Base-by-base conservation (phyloP, 2,113 vertebrate species). In the Notothenia coriiceps region DNA sequence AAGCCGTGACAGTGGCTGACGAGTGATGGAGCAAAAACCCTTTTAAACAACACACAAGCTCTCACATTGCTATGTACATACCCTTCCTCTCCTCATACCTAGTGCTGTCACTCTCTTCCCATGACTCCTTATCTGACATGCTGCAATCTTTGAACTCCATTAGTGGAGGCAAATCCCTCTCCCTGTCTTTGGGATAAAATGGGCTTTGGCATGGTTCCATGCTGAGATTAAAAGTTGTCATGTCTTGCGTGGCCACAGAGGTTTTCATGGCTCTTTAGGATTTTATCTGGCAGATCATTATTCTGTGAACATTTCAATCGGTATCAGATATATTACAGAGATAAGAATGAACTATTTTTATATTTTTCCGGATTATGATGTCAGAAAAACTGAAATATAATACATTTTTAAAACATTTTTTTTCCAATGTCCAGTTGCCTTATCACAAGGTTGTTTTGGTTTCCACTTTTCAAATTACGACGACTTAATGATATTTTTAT, bases 151-250 rank as follows among this genome's bases (percentile, higher is more conserved):
- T 93, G 93, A 94, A 94, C 91, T 93, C 93, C 84, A 95, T 95
- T 93, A 95, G 91, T 91, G 89, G 84, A 85, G 82, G 88, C 84
- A 92, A 92, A 94, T 93, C 91, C 85, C 88, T 85, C 70, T 86
- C 83, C 76, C 87, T 85, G 83, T 92, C 77, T 88, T 81, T 70
- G 61, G 88, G 89, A 93, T 93, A 84, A 94, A 93, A 93, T 88
- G 74, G 88, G 92, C 86, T 95, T 94, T 90, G 87, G 89, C 88
- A 79, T 80, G 86, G 89, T 92, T 92, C 86, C 87, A 86, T 76
- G 86, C 70, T 92, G 88, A 92, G 94, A 95, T 95, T 93, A 95
- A 93, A 94, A 94, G 85, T 93, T 93, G 94, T 94, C 93, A 93
- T 88, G 89, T 94, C 91, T 88, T 85, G 71, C 79, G 84, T 82